Evolutionary conservation across 2,113 vertebrate species (phyloP).

Genomic region (Sinocyclocheilus rhinocerous): DNA sequence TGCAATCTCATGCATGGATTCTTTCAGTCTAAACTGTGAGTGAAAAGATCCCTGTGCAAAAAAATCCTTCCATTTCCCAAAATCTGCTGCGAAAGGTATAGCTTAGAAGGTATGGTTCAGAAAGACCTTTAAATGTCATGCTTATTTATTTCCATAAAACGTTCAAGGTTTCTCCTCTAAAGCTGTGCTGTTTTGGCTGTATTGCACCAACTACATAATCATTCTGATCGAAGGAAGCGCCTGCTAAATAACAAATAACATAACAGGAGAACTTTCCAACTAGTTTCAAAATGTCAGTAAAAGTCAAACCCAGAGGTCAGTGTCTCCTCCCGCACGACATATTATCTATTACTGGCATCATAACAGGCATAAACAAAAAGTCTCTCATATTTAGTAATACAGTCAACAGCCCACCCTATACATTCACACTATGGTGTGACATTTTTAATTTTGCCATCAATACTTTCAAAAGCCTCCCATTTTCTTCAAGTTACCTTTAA

Average conservation of each 20-base stretch:
- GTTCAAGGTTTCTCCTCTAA: background rate
- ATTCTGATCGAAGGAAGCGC: background rate
- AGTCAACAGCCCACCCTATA: background rate
- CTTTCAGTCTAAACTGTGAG: constrained; percentile 33
- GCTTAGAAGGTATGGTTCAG: background rate
- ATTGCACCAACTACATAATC: background rate
- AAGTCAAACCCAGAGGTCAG: constrained; percentile 35
- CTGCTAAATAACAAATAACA: background rate
- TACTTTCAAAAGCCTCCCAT: background rate
- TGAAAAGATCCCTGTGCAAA: constrained; percentile 31
- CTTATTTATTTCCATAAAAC: constrained; percentile 21
- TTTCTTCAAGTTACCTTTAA: background rate
- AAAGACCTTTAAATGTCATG: constrained; percentile 52
- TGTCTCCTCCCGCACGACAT: constrained; percentile 7
- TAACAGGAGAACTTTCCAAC: constrained; percentile 37
- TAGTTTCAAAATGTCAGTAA: constrained; percentile 50
- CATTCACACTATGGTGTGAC: background rate
- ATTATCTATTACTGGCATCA: constrained; percentile 17
- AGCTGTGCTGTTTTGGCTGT: background rate
- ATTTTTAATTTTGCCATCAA: background rate
- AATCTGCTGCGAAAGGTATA: background rate
- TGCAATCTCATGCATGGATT: background rate
- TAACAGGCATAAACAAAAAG: background rate
- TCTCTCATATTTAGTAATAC: background rate
- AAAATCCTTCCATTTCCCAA: background rate